phyloP scores from a whole-genome alignment of 2,113 vertebrate species.

The Prochilodus magdalenae region DNA sequence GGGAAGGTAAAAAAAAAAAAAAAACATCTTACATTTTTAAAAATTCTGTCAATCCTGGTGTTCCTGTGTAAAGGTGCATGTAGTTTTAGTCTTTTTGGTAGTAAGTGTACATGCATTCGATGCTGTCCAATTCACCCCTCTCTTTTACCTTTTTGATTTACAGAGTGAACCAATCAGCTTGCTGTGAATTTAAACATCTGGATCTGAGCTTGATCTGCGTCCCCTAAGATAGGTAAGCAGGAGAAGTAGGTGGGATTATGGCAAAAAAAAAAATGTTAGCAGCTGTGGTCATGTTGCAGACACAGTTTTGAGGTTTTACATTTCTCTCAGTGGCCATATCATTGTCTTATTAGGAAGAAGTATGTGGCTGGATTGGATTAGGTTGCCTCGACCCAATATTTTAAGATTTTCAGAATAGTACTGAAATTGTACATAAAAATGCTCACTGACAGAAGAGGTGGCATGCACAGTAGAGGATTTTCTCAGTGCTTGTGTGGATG shows the following conservation, averaged over 20 bases:
- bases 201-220: conserved; percentile 5
- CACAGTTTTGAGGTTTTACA: background rate
- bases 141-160: background rate
- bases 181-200: background rate
- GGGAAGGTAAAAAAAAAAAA: no score
- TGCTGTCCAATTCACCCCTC: background rate
- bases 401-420: no score
- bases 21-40: no score
- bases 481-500: no score
- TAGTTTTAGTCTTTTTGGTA: background rate
- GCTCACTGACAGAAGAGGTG: no score
- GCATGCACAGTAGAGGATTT: no score
- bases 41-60: no score
- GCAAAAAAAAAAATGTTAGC: background rate
- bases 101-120: background rate
- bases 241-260: background rate
- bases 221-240: background rate
- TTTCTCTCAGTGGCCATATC: background rate
- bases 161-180: background rate
- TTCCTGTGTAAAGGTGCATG: no score
- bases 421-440: no score
- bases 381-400: no score
- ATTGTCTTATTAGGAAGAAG: background rate
- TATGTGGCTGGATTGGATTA: no score
- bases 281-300: background rate